Evolutionary conservation across 2,888 invertebrate genomes (phyloP).

Genomic region (Aphodius granarius): DNA sequence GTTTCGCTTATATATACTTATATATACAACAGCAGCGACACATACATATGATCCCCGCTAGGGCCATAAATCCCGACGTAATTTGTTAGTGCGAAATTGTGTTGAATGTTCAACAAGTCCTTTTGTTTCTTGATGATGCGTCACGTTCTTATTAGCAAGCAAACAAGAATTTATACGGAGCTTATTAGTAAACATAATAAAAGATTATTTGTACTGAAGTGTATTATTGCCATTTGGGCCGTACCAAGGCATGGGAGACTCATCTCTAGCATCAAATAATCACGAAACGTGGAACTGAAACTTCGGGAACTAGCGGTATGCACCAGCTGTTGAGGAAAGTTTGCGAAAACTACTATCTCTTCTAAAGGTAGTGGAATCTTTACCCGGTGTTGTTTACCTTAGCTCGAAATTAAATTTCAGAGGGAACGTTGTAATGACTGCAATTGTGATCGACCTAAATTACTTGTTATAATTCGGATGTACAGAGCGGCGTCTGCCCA

Average conservation of each 20-base stretch:
- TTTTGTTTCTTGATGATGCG: background rate
- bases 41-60: background rate
- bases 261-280: background rate
- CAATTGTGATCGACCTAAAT: background rate
- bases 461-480: background rate
- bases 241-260: no score
- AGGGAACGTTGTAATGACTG: background rate
- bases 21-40: no score
- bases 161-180: no score
- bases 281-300: background rate
- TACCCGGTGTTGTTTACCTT: background rate
- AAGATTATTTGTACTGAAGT: no score
- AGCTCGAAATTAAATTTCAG: background rate
- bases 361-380: background rate
- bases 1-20: background rate
- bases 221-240: no score
- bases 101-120: background rate
- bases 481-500: background rate
- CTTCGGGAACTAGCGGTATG: background rate
- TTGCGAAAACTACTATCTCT: background rate
- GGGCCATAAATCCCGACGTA: background rate
- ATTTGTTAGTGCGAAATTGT: background rate
- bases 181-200: no score
- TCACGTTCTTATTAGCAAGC: no score
- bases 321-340: background rate